Conservation (phyloP, 92 coral and sea anemone species). For the Pocillopora meandrina region DNA sequence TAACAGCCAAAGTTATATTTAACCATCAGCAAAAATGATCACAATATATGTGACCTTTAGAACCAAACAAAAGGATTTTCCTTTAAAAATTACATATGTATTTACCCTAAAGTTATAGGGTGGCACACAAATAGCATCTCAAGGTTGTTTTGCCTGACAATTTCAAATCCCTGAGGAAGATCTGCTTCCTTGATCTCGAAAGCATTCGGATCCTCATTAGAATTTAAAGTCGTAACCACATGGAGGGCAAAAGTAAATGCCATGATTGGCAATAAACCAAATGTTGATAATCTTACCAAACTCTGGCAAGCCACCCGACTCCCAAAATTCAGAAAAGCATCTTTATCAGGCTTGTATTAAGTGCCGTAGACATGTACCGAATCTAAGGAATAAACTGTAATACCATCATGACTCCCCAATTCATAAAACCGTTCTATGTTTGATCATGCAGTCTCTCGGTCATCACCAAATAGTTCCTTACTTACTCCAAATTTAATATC, state of each 20-base stretch:
- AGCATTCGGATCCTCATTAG: conserved; percentile 25
- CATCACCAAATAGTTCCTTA: conserved; percentile 27
- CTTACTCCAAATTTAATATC: conserved; percentile 1
- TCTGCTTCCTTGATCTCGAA: conserved; percentile 34
- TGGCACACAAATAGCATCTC: conserved; percentile 37
- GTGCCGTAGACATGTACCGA: conserved; percentile 41
- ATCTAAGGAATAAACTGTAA: conserved; percentile 22
- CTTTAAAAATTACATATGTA: conserved; percentile 17
- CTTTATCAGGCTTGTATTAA: conserved; percentile 18
- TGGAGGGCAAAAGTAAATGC: conserved; percentile 44
- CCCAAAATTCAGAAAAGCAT: conserved; percentile 30
- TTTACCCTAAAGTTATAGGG: conserved; percentile 13
- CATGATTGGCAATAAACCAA: conserved; percentile 34
- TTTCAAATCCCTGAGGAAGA: conserved; percentile 41
- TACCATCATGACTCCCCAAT: conserved; percentile 12
- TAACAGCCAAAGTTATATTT: no score
- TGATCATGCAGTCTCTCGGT: conserved; percentile 6
- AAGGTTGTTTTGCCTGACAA: conserved; percentile 30
- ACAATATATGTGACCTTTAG: background rate
- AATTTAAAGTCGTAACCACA: background rate
- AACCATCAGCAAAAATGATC: no score
- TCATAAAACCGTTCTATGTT: conserved; percentile 18
- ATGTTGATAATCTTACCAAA: conserved; percentile 45
- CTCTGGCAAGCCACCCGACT: conserved; percentile 16
- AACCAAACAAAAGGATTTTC: conserved; percentile 42